Evolutionary conservation across 2,888 invertebrate species (phyloP).

Genomic region (Epistrophe eligans): DNA sequence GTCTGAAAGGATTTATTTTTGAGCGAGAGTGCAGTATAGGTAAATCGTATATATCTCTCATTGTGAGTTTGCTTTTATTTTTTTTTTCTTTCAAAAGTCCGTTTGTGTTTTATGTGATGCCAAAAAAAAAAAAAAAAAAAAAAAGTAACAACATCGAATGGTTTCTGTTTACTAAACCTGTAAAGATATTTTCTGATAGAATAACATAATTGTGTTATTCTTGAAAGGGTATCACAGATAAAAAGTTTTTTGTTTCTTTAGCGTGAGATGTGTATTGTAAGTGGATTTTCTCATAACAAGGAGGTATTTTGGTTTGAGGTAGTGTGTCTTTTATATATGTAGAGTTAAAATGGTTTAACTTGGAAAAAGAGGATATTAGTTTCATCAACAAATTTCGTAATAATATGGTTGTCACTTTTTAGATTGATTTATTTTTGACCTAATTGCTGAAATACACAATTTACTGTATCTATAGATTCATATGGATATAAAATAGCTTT

Average conservation of each 20-base stretch:
- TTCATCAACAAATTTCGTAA: conserved; percentile 16
- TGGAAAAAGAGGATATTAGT: conserved; percentile 8
- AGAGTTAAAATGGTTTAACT: neutral
- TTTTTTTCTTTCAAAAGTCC: neutral
- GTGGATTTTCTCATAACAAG: conserved; percentile 20
- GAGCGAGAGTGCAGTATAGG: conserved; percentile 52
- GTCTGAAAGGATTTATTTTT: conserved; percentile 33
- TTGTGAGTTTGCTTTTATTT: conserved; percentile 47
- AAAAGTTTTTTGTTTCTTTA: neutral
- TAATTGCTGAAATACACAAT: conserved; percentile 4
- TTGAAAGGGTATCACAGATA: conserved; percentile 38
- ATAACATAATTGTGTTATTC: conserved; percentile 62
- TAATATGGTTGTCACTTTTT: conserved; percentile 5
- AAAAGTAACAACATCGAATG: conserved; percentile 22
- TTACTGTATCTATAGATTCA: neutral
- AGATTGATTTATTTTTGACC: conserved; percentile 1
- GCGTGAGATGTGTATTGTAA: neutral
- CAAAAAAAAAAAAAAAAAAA: neutral
- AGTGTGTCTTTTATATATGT: neutral
- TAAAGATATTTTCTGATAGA: conserved; percentile 63
- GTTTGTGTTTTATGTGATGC: neutral
- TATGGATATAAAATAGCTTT: neutral
- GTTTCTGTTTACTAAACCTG: conserved; percentile 64
- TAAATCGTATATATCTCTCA: conserved; percentile 37
- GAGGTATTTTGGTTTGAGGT: neutral